Evolutionary conservation across 2,888 invertebrate species (phyloP).

Genomic region (Caradrina clavipalpis): DNA sequence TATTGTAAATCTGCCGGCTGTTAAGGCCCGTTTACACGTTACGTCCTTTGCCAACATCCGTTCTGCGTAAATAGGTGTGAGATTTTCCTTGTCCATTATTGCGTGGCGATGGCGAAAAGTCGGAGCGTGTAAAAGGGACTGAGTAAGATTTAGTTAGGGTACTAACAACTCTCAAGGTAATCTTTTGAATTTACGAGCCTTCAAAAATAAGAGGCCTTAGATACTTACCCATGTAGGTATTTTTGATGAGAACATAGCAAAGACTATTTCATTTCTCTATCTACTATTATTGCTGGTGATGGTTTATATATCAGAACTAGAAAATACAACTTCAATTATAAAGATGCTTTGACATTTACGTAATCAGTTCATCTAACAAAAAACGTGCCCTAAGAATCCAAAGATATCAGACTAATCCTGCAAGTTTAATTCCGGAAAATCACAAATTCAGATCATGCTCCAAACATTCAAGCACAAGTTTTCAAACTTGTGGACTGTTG

Average conservation of each 20-base stretch:
- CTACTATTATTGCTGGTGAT: no score
- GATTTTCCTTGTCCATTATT: no score
- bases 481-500: slow-evolving; percentile 20
- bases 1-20: slow-evolving; percentile 54
- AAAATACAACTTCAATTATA: no score
- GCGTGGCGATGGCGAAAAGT: neutral
- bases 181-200: neutral
- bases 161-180: neutral
- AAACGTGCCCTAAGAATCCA: no score
- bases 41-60: neutral
- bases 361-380: neutral
- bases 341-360: no score
- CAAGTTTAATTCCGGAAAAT: neutral
- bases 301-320: no score
- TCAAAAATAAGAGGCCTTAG: no score
- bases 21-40: slow-evolving; percentile 18
- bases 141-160: neutral
- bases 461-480: neutral
- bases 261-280: no score
- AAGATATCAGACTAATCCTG: neutral
- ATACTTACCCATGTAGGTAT: no score
- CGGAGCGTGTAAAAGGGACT: neutral
- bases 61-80: neutral
- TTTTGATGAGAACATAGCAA: no score
- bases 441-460: neutral